Evolutionary conservation across 1,140 invertebrate genomes (phyloP).

Genomic region (Monomorium pharaonis): DNA sequence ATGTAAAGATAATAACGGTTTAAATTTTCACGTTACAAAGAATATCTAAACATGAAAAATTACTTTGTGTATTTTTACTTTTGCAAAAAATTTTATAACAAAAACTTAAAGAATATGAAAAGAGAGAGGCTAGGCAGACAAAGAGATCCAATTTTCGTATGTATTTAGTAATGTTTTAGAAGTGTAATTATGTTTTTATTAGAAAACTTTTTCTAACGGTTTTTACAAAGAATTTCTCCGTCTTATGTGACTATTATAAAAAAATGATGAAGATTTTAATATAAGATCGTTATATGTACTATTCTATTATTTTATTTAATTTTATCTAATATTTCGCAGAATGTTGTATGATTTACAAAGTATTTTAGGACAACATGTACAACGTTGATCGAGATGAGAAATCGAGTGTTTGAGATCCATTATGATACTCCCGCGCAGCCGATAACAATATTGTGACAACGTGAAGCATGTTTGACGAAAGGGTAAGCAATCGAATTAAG

Average conservation of each 20-base stretch:
- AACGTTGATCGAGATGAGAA: constrained; percentile 44
- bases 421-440: constrained; percentile 42
- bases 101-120: not conserved
- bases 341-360: constrained; percentile 1
- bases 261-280: not conserved
- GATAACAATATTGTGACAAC: constrained; percentile 57
- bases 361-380: constrained; percentile 26
- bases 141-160: not conserved
- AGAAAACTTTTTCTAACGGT: not conserved
- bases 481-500: constrained; percentile 32
- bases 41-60: not conserved
- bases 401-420: constrained; percentile 53
- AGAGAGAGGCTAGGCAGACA: not conserved
- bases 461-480: constrained; percentile 43
- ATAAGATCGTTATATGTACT: not conserved
- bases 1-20: not conserved
- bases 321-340: not conserved
- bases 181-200: not conserved
- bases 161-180: not conserved
- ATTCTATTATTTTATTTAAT: not conserved
- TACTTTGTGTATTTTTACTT: not conserved
- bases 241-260: not conserved
- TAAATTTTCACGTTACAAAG: not conserved
- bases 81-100: not conserved
- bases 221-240: not conserved